These are phyloP conservation scores for Apodemia duryi DNA, from an alignment of 2,888 invertebrate genomes.

Conservation along the genomic window DNA sequence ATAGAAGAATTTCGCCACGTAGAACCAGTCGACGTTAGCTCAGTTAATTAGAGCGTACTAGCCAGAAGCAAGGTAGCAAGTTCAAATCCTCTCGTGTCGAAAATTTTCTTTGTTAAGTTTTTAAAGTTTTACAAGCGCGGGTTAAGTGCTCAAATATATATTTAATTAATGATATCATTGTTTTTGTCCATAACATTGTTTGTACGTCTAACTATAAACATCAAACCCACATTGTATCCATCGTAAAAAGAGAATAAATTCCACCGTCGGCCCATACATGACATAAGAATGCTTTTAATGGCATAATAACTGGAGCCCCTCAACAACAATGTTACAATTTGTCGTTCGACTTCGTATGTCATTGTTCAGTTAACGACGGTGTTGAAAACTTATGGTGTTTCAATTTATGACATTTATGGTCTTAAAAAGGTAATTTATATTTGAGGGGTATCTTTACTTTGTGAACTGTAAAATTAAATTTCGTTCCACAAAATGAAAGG, in stretches of 20 bases:
- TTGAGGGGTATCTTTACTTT: background rate
- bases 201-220: conserved; percentile 28
- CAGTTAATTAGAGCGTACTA: no score
- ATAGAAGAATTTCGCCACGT: no score
- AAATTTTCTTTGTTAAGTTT: no score
- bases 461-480: conserved; percentile 17
- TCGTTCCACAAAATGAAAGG: no score
- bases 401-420: conserved; percentile 15
- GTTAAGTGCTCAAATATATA: no score
- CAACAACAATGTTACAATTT: conserved; percentile 24
- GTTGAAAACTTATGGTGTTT: conserved; percentile 19
- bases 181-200: conserved; percentile 15
- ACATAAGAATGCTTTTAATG: conserved; percentile 33
- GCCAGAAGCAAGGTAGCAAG: no score
- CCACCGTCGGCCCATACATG: conserved; percentile 34
- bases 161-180: background rate
- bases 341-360: conserved; percentile 20
- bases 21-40: no score
- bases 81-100: no score
- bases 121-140: no score
- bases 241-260: conserved; percentile 37
- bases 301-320: conserved; percentile 27
- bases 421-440: background rate
- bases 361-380: conserved; percentile 20
- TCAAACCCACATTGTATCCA: conserved; percentile 34